Conservation (phyloP, 2,888 invertebrate species). For the Iselma pallidipennis region DNA sequence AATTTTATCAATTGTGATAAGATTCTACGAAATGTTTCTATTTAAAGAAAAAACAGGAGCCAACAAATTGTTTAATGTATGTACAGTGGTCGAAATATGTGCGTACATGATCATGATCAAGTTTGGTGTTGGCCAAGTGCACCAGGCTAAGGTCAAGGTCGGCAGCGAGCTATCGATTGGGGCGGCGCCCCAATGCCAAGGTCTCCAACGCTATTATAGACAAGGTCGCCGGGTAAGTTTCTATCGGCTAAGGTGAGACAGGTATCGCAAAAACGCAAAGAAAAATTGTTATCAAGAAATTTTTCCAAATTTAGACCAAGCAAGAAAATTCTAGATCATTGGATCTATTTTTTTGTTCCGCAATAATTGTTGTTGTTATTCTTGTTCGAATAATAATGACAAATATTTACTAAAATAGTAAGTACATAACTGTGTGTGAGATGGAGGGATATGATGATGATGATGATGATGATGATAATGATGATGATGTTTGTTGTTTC, state of each 20-base stretch:
- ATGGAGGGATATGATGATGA: no score
- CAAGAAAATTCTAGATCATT: no score
- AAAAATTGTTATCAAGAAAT: no score
- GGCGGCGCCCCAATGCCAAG: constrained; percentile 34
- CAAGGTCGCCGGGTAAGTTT: constrained; percentile 30
- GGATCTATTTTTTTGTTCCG: no score
- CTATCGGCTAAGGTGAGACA: neutral
- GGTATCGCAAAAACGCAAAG: neutral
- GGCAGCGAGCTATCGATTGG: constrained; percentile 35
- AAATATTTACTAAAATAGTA: neutral
- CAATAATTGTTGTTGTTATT: no score
- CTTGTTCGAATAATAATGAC: neutral
- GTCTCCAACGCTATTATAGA: constrained; percentile 31
- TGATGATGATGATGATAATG: neutral
- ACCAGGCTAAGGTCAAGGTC: constrained; percentile 42
- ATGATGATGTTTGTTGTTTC: neutral
- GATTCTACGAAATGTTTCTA: no score
- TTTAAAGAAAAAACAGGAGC: no score
- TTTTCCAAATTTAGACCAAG: no score
- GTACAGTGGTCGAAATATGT: neutral
- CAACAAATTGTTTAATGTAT: no score
- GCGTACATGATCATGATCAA: neutral
- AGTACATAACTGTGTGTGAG: no score
- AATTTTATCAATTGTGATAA: no score
- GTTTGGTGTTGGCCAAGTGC: neutral